Percentiles rank a stretch among this genome's conserved stretches.
Evolutionary conservation across 2,113 vertebrate species (phyloP).

Genomic region (Fregetta grallaria): DNA sequence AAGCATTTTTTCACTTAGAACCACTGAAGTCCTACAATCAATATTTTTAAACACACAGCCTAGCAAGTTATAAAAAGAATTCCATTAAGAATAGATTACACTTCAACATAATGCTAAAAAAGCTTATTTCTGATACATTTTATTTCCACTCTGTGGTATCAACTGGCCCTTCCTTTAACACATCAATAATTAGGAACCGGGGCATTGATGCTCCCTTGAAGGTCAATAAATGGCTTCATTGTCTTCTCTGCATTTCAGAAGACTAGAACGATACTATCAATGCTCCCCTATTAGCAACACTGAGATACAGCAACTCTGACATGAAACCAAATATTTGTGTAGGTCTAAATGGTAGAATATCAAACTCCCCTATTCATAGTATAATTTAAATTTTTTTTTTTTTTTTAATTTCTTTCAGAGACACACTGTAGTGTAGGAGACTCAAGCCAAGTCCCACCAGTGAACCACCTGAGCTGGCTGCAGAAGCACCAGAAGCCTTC

Average conservation of each 20-base stretch:
- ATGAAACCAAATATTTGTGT: background rate
- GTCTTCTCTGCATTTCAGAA: background rate
- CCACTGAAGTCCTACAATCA: background rate
- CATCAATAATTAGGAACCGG: background rate
- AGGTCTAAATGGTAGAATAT: background rate
- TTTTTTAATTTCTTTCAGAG: background rate
- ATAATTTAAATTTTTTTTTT: background rate
- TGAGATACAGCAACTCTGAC: background rate
- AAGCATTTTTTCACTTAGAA: constrained; percentile 19
- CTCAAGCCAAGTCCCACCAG: background rate
- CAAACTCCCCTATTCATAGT: background rate
- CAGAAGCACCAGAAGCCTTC: background rate
- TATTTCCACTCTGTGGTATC: background rate
- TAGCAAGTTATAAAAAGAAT: constrained; percentile 38
- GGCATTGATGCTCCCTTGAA: background rate
- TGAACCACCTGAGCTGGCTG: background rate
- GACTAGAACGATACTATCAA: background rate
- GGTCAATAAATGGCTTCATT: background rate
- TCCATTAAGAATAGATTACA: background rate
- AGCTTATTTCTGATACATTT: background rate
- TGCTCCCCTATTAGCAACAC: background rate
- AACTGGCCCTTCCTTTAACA: background rate
- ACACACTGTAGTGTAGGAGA: background rate
- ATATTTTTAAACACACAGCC: constrained; percentile 16
- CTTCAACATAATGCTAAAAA: constrained; percentile 8